Conservation (phyloP, 2,888 invertebrate genomes). For the Lasius platythorax region DNA sequence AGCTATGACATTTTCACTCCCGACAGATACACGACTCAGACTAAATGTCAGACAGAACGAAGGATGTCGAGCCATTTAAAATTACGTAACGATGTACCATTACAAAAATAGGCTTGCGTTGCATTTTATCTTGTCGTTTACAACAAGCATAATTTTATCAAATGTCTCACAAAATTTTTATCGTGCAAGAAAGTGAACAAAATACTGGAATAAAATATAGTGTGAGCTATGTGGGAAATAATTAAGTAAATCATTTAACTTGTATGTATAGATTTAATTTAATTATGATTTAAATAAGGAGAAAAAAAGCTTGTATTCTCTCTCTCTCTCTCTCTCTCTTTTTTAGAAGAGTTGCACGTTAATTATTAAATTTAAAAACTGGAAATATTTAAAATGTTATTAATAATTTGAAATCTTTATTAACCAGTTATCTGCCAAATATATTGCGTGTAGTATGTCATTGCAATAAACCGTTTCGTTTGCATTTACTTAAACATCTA, state of each 20-base stretch:
- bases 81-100: conserved; percentile 43
- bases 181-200: neutral
- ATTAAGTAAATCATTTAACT: conserved; percentile 1
- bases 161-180: neutral
- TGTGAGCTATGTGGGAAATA: neutral
- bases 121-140: conserved; percentile 26
- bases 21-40: conserved; percentile 64
- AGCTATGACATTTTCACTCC: conserved; percentile 59
- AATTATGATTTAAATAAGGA: neutral
- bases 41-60: conserved; percentile 59
- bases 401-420: conserved; percentile 4
- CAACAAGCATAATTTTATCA: conserved; percentile 5
- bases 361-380: neutral
- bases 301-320: neutral
- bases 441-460: neutral
- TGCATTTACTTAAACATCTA: neutral
- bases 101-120: conserved; percentile 27
- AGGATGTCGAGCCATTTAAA: conserved; percentile 45
- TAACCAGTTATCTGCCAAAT: neutral
- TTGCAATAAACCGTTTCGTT: neutral
- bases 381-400: neutral
- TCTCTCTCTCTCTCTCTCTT: no score
- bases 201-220: no score
- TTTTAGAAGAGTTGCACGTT: neutral
- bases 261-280: neutral